Evolutionary conservation across 1,140 invertebrate species (phyloP).

Genomic region (Solenopsis invicta): DNA sequence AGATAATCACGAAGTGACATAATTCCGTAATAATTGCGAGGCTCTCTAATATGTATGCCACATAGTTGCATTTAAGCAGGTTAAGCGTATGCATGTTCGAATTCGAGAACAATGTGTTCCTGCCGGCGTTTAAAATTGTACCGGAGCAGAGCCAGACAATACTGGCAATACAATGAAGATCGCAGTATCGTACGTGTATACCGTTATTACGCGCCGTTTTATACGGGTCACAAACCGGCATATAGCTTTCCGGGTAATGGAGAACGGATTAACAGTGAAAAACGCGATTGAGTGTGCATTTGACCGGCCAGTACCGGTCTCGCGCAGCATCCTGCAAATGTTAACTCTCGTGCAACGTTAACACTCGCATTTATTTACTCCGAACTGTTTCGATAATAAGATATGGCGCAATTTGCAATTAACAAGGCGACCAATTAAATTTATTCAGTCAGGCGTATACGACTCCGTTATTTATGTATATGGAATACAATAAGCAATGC

Average conservation of each 20-base stretch:
- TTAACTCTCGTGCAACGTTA: slow-evolving; percentile 4
- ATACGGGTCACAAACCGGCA: slow-evolving; percentile 76
- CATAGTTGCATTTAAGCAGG: background rate
- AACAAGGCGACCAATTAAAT: slow-evolving; percentile 28
- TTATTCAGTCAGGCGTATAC: background rate
- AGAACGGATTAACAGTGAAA: slow-evolving; percentile 64
- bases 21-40: background rate
- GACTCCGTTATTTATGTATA: background rate
- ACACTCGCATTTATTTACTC: slow-evolving; percentile 11
- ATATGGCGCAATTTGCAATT: slow-evolving; percentile 2
- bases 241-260: slow-evolving; percentile 68
- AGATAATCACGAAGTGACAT: background rate
- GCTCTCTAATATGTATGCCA: slow-evolving; percentile 15
- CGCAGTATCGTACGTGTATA: slow-evolving; percentile 69
- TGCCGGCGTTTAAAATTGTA: slow-evolving; percentile 41
- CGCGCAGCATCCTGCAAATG: slow-evolving; percentile 13
- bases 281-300: slow-evolving; percentile 27
- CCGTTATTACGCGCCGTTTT: slow-evolving; percentile 75
- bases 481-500: background rate
- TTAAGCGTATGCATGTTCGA: slow-evolving; percentile 15
- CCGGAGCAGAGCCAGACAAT: slow-evolving; percentile 56
- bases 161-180: slow-evolving; percentile 69
- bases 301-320: background rate
- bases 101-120: slow-evolving; percentile 16
- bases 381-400: slow-evolving; percentile 10